Evolutionary conservation across 1,140 invertebrate genomes (phyloP).

Genomic region (Eupristina koningsbergeri): DNA sequence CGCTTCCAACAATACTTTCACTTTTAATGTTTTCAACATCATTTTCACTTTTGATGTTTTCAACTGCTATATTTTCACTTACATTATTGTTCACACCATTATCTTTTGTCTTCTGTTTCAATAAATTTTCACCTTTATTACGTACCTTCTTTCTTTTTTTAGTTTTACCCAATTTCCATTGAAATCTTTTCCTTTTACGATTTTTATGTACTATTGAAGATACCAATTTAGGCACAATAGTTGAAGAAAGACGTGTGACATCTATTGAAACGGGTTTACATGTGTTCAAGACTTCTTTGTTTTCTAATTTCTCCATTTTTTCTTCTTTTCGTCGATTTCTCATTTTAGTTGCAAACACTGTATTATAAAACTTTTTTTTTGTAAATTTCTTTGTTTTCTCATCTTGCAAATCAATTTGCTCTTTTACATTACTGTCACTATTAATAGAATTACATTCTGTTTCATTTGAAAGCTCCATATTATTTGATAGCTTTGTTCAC

Average conservation of each 20-base stretch:
- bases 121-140: conserved; percentile 17
- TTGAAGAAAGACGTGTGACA: neutral
- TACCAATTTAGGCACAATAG: conserved; percentile 26
- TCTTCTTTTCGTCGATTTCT: conserved; percentile 45
- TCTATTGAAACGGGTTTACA: conserved; percentile 38
- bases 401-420: neutral
- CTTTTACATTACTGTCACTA: neutral
- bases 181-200: conserved; percentile 24
- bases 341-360: conserved; percentile 48
- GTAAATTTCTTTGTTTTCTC: conserved; percentile 1
- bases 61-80: neutral
- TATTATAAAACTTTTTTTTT: conserved; percentile 47
- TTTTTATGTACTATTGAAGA: conserved; percentile 11
- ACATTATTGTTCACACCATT: neutral
- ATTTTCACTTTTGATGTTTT: neutral
- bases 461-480: conserved; percentile 27
- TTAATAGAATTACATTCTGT: conserved; percentile 6
- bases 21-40: too few species aligned
- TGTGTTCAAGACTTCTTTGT: neutral
- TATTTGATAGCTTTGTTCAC: neutral
- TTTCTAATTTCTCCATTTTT: conserved; percentile 22
- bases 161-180: conserved; percentile 33
- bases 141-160: conserved; percentile 30
- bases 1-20: too few species aligned
- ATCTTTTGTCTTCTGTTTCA: neutral